Evolutionary conservation across 2,797 vertebrate genomes (phyloP).

Genomic region (Syncerus caffer): DNA sequence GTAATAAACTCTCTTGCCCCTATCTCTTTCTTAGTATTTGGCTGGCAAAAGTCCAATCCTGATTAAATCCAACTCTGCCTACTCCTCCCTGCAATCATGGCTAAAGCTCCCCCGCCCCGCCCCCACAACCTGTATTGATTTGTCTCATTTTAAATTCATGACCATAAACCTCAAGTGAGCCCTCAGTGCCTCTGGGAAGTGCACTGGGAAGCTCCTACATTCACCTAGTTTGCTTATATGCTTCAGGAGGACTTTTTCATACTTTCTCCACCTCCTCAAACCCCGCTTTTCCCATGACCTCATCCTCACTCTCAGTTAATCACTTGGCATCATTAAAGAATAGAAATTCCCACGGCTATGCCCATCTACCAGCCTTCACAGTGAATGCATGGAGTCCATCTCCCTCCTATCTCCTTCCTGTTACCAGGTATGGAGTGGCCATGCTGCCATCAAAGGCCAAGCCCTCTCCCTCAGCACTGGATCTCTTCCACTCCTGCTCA

Average conservation of each 20-base stretch:
- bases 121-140: background rate
- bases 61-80: slow-evolving; percentile 36
- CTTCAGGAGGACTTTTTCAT: background rate
- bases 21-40: slow-evolving; percentile 2
- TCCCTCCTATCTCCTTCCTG: background rate
- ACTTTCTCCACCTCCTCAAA: background rate
- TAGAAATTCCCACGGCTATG: background rate
- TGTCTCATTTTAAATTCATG: slow-evolving; percentile 58
- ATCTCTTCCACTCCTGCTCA: background rate
- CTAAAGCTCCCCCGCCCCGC: background rate
- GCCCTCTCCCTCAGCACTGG: rapidly evolving
- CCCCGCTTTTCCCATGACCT: no score
- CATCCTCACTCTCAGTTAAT: background rate
- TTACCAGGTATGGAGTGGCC: background rate
- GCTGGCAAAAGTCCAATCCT: slow-evolving; percentile 19
- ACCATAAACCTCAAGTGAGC: background rate
- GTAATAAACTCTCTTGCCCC: background rate
- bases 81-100: background rate
- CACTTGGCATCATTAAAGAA: background rate
- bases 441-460: background rate
- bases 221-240: background rate
- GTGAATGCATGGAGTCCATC: background rate
- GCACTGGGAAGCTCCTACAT: no score
- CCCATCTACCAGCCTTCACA: background rate
- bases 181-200: background rate